Evolutionary conservation across 2,888 invertebrate genomes (phyloP), one percentile per base, ranked within the genome.

Genomic region (Pseudococcus viburni): DNA sequence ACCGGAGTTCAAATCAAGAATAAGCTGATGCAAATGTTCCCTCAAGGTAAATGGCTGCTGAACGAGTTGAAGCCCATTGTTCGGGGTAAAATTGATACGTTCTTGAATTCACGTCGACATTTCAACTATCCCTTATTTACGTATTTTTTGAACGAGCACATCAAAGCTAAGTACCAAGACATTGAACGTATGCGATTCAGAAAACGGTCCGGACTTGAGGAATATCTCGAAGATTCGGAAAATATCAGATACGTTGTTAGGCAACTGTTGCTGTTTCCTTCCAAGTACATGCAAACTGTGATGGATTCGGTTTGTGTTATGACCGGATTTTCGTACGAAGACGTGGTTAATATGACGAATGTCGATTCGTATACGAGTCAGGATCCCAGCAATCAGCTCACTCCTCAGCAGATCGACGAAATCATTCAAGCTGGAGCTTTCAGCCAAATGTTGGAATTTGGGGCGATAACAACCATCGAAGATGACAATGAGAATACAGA

Each of bases 401-500:
- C 77, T 6, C 9, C 22, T 12, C 11, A 77, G 9, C 77, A 77
- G 39, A 77, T 77, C 6, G 77, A 77, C 15, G 77, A 77, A 77
- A 77, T 77, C 15, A 39, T 77, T 15, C 77, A 39, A 77, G 26
- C 77, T 26, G 77, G 77, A 39, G 77, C 77, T 11, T 17, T 77
- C 39, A 77, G 39, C 17, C 77, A 77, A 39, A 6, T 77, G 39
- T 15, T 77, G 39, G 77, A 77, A 51, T 7, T 17, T 51, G 15
- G 12, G 12, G 5, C 51, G 51, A 51, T 51, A 51, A 0, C 17
- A 51, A 51, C 15, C 11, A 51, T 51, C 19, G 64, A 22, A 22
- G 12, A 22, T 11, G 46, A 46, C 46, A 5, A 46, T 46, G 46
- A 46, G 46, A 6, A 46, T 46, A 12, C 46, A 12, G 12, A 46